phyloP scores from a whole-genome alignment of 2,888 invertebrate genomes.

The Chironomus tentans region DNA sequence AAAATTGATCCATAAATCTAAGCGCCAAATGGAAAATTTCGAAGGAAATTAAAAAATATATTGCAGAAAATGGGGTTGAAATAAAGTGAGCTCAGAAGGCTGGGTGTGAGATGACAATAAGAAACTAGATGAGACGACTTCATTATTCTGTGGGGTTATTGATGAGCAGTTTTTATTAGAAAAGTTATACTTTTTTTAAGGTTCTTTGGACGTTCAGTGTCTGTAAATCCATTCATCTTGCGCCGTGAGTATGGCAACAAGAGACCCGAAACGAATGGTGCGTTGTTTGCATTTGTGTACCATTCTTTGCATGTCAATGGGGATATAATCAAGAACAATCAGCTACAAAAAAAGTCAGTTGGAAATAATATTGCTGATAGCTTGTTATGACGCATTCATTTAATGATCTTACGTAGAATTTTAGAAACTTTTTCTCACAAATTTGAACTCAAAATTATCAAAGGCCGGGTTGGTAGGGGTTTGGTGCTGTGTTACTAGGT shows the following conservation, averaged over 20 bases:
- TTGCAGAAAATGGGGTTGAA: neutral
- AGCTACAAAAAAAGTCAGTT: neutral
- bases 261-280: neutral
- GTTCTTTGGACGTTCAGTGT: neutral
- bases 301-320: neutral
- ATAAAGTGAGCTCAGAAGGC: neutral
- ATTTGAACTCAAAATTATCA: no score
- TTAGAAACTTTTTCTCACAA: no score
- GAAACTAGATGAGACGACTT: conserved; percentile 22
- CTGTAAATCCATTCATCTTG: no score
- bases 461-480: no score
- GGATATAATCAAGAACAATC: neutral
- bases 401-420: no score
- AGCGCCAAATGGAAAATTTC: conserved; percentile 6
- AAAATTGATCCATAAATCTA: conserved; percentile 21
- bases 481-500: no score
- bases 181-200: neutral
- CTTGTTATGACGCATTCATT: no score
- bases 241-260: neutral
- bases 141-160: conserved; percentile 13
- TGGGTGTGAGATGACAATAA: neutral
- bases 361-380: no score
- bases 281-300: neutral
- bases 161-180: conserved; percentile 23
- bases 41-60: conserved; percentile 24